Conservation (phyloP, 2,113 vertebrate genomes). For the Meleagris gallopavo region DNA sequence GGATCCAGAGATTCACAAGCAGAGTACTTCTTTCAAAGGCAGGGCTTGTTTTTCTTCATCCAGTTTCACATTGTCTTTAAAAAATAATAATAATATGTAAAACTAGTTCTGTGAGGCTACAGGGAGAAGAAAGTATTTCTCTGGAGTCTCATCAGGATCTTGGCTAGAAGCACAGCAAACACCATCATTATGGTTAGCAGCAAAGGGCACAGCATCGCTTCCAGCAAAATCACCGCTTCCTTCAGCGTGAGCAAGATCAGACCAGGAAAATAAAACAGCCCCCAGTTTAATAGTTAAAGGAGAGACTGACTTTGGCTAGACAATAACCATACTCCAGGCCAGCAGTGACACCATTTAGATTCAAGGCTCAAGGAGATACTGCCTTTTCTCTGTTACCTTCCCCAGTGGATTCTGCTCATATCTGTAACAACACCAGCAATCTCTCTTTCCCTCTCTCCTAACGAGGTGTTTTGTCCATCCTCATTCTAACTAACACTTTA, state of each 20-base stretch:
- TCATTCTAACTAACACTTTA: not conserved
- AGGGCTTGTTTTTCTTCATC: not conserved
- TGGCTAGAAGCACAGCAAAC: constrained; percentile 8
- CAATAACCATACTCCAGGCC: not conserved
- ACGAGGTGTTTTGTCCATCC: constrained; percentile 8
- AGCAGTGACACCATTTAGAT: not conserved
- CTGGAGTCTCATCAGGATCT: constrained; percentile 16
- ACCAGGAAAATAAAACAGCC: not conserved
- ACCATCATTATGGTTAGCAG: constrained; percentile 26
- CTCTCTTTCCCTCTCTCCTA: not conserved
- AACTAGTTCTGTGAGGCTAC: constrained; percentile 18
- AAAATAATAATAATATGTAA: not conserved
- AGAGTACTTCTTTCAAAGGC: constrained; percentile 46
- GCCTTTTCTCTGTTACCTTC: not conserved
- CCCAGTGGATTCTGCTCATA: not conserved
- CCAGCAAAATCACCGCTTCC: constrained; percentile 25
- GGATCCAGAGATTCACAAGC: constrained; percentile 15
- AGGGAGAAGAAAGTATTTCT: not conserved
- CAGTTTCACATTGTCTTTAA: not conserved
- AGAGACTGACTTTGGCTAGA: constrained; percentile 17
- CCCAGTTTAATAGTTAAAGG: not conserved
- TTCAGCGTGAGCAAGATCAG: constrained; percentile 30
- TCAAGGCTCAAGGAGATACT: not conserved
- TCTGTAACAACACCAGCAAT: not conserved
- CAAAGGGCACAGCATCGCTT: not conserved